Evolutionary conservation across 2,888 invertebrate species (phyloP), one percentile per base, ranked within the genome.

Genomic region (Rhyacophila evoluta): DNA sequence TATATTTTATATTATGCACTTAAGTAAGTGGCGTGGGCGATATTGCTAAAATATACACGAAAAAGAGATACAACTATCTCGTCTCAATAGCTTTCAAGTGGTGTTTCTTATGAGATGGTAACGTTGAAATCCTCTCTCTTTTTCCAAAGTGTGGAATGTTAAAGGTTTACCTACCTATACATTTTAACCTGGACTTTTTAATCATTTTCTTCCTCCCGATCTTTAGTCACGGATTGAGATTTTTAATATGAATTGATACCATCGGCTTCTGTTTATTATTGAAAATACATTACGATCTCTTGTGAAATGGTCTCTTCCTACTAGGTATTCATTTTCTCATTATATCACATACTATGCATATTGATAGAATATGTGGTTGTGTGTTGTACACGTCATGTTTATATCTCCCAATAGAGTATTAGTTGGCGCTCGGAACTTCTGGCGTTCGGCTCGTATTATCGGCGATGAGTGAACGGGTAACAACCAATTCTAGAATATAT

Each of bases 61-160:
- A 55, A 55, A 10, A 55, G 55, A 55, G 55, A 55, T 55, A 55
- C 55, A 19, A 55, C 55, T 55, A 55, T 55, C 55, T 55, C 25
- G 25, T 19, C 55, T 25, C 55, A 25, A 55, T 55, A 19, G 55
- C 55, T 55, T 55, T 55, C 19, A 55, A 55, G 55, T 55, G 55
- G 55, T 55, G 19, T 55, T 55, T 55, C 19, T 55, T 55, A 55
- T 55, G 55, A 55, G 15, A 19, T 55, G 55, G 39, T 55, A 25
- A 55, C 55, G 12, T 55, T 55, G 55, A 55, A 55, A 55, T 55
- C 55, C 55, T 55, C 55, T 55, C 55, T 55, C 55, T 55, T 55
- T 41, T 41, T 55, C 55, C 1, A 19, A 15, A 19, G 25, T 55
- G 55, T 55, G 55, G 55, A 55, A 55, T 55, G 55, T 19, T 55